Percentiles rank a stretch among this genome's conserved stretches.
phyloP scores from a whole-genome alignment of 2,113 vertebrate genomes.

The Psephotus haematonotus region DNA sequence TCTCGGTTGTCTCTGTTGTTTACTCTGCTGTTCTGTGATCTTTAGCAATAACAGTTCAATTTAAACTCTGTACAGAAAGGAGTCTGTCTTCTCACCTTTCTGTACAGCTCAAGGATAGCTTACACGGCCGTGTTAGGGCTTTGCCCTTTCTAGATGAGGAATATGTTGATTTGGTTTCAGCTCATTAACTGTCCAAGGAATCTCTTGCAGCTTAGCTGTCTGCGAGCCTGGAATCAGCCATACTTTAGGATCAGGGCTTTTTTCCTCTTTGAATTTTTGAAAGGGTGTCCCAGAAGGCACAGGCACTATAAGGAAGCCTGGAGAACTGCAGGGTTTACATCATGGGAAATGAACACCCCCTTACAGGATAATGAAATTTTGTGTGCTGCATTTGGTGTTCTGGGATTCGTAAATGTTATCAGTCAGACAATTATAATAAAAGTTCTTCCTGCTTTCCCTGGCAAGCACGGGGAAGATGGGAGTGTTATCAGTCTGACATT shows the following conservation, averaged over 20 bases:
- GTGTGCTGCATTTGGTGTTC: conserved; percentile 72
- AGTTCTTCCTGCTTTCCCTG: conserved; percentile 65
- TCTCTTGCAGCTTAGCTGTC: not conserved
- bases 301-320: not conserved
- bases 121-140: not conserved
- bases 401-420: conserved; percentile 92
- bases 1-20: not conserved
- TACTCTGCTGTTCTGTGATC: conserved; percentile 7
- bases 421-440: conserved; percentile 81
- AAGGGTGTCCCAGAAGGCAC: not conserved
- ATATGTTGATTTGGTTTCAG: conserved; percentile 48
- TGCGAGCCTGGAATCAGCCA: not conserved
- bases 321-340: conserved; percentile 24
- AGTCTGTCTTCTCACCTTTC: conserved; percentile 16
- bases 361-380: conserved; percentile 77
- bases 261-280: not conserved
- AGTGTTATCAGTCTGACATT: conserved; percentile 94
- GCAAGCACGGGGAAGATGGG: conserved; percentile 60
- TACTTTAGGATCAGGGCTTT: not conserved
- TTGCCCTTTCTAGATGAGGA: conserved; percentile 27
- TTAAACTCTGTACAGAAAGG: conserved; percentile 9
- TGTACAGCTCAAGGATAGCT: conserved; percentile 10
- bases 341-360: conserved; percentile 54
- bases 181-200: conserved; percentile 18
- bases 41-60: conserved; percentile 3